Conservation (phyloP, 2,888 invertebrate genomes). For the Polydesmus complanatus region DNA sequence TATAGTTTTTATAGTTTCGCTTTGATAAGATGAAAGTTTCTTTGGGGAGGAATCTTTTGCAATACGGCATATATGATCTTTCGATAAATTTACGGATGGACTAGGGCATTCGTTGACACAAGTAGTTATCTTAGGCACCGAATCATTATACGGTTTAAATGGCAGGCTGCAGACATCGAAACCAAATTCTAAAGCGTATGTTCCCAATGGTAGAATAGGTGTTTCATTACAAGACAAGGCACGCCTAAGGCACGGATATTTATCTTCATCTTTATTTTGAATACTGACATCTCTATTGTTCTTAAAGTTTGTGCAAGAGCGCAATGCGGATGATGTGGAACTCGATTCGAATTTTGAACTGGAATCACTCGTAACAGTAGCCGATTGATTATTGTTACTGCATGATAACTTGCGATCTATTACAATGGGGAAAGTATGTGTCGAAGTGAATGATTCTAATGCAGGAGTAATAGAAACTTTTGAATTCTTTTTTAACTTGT, state of each 20-base stretch:
- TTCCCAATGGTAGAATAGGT: constrained; percentile 15
- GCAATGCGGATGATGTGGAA: too few species aligned
- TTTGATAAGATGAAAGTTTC: not conserved
- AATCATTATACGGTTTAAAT: constrained; percentile 2
- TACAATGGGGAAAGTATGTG: too few species aligned
- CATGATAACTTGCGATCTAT: too few species aligned
- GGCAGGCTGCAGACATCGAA: constrained; percentile 13
- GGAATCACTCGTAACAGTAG: too few species aligned
- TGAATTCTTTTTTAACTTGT: too few species aligned
- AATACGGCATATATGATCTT: too few species aligned
- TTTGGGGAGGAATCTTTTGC: not conserved
- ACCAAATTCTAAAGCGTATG: constrained; percentile 14
- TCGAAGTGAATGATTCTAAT: too few species aligned
- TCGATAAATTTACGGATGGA: not conserved
- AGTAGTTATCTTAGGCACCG: not conserved
- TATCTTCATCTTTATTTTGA: constrained; percentile 13
- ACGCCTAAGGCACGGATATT: constrained; percentile 16
- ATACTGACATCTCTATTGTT: too few species aligned
- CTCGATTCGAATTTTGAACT: too few species aligned
- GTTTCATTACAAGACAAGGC: constrained; percentile 15
- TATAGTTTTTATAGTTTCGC: not conserved
- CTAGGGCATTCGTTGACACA: not conserved
- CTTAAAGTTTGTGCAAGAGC: too few species aligned
- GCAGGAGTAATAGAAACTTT: too few species aligned
- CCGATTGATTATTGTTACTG: too few species aligned